Conservation (phyloP, 2,797 vertebrate genomes). For the Trematocara caparti region DNA sequence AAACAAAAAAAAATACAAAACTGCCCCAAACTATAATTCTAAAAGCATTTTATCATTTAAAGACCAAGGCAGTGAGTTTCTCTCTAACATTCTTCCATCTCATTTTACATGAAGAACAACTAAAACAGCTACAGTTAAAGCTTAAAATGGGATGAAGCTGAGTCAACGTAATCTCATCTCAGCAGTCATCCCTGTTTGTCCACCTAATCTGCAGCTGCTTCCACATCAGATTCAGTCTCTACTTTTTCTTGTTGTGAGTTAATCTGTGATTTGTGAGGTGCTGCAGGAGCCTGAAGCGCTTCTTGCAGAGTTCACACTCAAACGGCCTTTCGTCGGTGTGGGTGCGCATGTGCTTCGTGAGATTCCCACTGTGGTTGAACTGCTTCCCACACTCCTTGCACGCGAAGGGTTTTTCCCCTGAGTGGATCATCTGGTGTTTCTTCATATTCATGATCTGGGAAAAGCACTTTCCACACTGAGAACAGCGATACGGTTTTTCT, state of each 20-base stretch:
- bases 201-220: no score
- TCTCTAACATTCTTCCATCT: fast-evolving
- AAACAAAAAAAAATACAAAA: neutral
- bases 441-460: neutral
- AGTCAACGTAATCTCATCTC: neutral
- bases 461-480: constrained; percentile 13
- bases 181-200: neutral
- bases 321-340: constrained; percentile 16
- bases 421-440: constrained; percentile 9
- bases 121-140: neutral
- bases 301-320: neutral
- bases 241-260: neutral
- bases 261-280: neutral
- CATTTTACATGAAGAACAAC: neutral
- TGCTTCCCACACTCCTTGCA: constrained; percentile 11
- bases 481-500: neutral
- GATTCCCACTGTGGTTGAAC: constrained; percentile 15
- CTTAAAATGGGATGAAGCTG: neutral
- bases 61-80: neutral
- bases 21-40: neutral
- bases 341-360: constrained; percentile 9
- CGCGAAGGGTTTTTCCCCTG: neutral
- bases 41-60: neutral
- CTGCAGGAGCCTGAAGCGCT: constrained; percentile 15
- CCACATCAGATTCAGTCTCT: neutral